Evolutionary conservation across 2,113 vertebrate genomes (phyloP), one percentile per base, ranked within the genome.

Genomic region (Spheniscus mendiculus): DNA sequence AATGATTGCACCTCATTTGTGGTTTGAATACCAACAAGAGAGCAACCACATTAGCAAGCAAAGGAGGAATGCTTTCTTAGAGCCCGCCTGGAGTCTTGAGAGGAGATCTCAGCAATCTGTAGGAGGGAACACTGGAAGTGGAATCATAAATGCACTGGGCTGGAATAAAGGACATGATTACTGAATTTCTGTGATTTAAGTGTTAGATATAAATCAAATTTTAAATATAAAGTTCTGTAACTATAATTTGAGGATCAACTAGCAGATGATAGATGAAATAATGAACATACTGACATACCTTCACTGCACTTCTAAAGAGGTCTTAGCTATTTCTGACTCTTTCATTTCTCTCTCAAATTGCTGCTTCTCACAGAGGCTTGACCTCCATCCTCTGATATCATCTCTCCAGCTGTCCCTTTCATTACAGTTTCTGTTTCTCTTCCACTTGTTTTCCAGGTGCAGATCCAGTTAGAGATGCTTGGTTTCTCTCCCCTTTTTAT

Each of bases 261-360:
- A 47, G 44, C 16, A 85, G 81, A 34, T 0, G 2, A 59, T 36
- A 76, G 40, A 38, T 76, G 47, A 91, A 82, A 90, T 87, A 87
- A 87, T 44, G 65, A 96, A 76, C 17, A 20, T 87, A 81, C 59
- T 87, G 87, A 77, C 61, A 40, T 92, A 67, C 38, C 72, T 87
- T 84, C 63, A 32, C n/a, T 78, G 76, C 32, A 34, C 34, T 91
- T 78, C 55, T 84, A 29, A 87, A 84, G 81, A 82, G 47, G 27
- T 82, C 81, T 71, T 52, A 9, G 52, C 65, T 89, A 34, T 94
- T 95, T 89, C 87, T 95, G 69, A 55, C 59, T 91, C 74, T 85
- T 85, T 89, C 56, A 89, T 95, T 96, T 97, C 91, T 94, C 59
- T 83, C 87, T 85, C 47, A 96, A 94, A 82, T 61, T 94, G 56